Conservation (phyloP, 2,888 invertebrate species). For the Thera obeliscata region DNA sequence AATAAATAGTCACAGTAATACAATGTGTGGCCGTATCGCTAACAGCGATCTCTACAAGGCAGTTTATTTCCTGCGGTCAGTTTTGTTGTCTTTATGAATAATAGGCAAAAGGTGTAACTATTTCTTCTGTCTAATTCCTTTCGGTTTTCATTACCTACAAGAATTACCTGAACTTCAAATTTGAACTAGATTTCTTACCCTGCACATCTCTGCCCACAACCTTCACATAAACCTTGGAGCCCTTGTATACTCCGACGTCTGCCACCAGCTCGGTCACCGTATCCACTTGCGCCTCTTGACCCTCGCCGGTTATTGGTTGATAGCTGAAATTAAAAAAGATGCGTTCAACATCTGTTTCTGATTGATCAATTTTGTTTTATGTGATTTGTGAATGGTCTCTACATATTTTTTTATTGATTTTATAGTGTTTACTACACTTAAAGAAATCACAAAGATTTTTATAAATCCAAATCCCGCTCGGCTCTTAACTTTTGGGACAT, state of each 20-base stretch:
- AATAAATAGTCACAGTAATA: too few species aligned
- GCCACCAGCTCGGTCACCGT: conserved; percentile 55
- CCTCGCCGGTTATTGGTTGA: conserved; percentile 61
- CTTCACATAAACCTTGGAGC: conserved; percentile 67
- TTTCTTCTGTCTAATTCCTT: background rate
- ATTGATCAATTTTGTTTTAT: background rate
- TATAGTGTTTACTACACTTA: too few species aligned
- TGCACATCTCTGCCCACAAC: conserved; percentile 71
- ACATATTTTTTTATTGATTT: too few species aligned
- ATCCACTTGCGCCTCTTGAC: conserved; percentile 46
- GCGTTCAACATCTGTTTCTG: background rate
- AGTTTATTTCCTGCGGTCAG: background rate
- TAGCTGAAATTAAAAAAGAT: conserved; percentile 57
- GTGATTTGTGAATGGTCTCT: background rate
- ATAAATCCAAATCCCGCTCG: too few species aligned
- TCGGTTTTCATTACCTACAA: background rate
- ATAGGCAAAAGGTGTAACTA: too few species aligned
- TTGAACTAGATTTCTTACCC: conserved; percentile 50
- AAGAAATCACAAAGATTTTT: too few species aligned
- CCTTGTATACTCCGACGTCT: conserved; percentile 59
- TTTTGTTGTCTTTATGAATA: too few species aligned
- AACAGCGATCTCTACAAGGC: too few species aligned
- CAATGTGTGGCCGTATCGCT: too few species aligned
- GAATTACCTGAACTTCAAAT: background rate
- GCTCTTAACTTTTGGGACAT: too few species aligned